phyloP scores from a whole-genome alignment of 2,113 vertebrate genomes.

The Microcebus jonahi region DNA sequence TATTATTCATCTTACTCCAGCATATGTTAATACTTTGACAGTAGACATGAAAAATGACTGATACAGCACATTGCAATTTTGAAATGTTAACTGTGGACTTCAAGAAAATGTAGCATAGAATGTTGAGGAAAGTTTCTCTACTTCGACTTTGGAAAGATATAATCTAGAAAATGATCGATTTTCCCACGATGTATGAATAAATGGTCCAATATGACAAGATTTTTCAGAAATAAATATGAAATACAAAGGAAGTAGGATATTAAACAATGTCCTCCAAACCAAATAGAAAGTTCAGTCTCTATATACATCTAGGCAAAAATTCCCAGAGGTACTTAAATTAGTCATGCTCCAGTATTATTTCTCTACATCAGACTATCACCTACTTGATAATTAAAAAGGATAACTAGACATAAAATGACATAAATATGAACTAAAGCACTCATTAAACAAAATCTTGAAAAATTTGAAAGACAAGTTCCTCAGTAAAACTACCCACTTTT shows the following conservation, averaged over 20 bases:
- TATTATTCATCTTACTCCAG: constrained; percentile 85
- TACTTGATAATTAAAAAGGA: constrained; percentile 3
- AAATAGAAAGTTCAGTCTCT: constrained; percentile 16
- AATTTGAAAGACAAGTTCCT: not conserved
- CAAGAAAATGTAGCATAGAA: constrained; percentile 73
- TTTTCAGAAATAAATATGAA: constrained; percentile 48
- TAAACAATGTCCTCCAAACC: not conserved
- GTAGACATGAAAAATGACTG: constrained; percentile 82
- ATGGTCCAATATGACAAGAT: constrained; percentile 40
- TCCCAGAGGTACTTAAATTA: not conserved
- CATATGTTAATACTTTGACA: constrained; percentile 83
- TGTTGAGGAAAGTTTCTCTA: constrained; percentile 27
- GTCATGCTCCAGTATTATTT: not conserved
- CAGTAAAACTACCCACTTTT: not conserved
- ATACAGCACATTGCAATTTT: constrained; percentile 81
- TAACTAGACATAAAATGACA: not conserved
- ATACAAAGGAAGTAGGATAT: not conserved
- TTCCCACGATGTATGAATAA: not conserved
- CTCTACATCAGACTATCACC: not conserved
- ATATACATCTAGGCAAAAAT: not conserved
- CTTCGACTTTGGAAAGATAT: constrained; percentile 50
- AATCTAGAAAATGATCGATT: constrained; percentile 46
- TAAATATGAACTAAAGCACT: not conserved
- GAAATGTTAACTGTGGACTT: constrained; percentile 81
- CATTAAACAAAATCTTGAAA: not conserved